Conservation (phyloP, 2,797 vertebrate genomes). For the Syngnathus acus region DNA sequence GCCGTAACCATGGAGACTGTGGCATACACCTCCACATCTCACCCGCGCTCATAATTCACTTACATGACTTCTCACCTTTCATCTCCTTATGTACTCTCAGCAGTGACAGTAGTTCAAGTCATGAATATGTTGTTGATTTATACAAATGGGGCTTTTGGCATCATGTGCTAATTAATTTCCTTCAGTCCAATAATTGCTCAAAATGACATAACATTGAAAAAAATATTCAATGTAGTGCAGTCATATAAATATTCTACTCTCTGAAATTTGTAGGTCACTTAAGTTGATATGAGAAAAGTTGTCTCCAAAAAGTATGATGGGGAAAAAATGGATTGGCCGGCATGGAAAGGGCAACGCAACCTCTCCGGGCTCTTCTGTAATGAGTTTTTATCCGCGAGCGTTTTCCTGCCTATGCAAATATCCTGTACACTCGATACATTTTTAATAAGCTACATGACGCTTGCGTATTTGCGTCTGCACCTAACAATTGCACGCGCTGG, state of each 20-base stretch:
- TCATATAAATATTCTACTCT: neutral
- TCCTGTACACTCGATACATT: neutral
- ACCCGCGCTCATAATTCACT: conserved; percentile 13
- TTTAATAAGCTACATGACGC: conserved; percentile 1
- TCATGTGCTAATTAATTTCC: neutral
- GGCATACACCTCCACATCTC: conserved; percentile 34
- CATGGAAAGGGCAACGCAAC: neutral
- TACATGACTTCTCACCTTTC: neutral
- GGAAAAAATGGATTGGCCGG: conserved; percentile 5
- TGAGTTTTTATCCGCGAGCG: neutral
- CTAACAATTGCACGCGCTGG: neutral
- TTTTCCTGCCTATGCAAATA: conserved; percentile 3
- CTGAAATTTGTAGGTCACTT: conserved; percentile 16
- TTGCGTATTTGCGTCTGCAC: conserved; percentile 1
- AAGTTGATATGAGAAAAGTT: conserved; percentile 14
- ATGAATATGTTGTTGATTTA: neutral
- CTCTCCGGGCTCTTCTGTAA: neutral
- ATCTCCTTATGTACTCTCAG: neutral
- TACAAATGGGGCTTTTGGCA: neutral
- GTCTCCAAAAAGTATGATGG: conserved; percentile 3
- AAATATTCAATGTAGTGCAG: neutral
- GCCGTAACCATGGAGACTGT: conserved; percentile 56
- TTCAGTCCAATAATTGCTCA: neutral
- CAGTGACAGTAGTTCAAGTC: neutral
- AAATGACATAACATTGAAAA: neutral